Evolutionary conservation across 2,797 vertebrate genomes (phyloP).

Genomic region (Paratrypauchen microcephalus): DNA sequence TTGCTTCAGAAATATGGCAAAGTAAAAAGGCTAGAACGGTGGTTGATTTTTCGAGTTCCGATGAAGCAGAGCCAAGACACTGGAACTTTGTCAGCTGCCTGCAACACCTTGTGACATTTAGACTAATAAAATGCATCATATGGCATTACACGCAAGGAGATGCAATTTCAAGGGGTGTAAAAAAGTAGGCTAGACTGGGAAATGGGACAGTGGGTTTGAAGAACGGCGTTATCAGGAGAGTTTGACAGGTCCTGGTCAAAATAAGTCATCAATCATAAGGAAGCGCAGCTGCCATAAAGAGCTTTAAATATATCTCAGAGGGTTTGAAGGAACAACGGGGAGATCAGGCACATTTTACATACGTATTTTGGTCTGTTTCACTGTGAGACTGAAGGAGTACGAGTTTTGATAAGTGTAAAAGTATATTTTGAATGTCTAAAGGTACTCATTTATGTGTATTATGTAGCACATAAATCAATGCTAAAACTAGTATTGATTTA

Average conservation of each 20-base stretch:
- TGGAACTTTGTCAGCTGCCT: conserved; percentile 46
- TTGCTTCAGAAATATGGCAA: conserved; percentile 14
- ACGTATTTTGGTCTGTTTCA: background rate
- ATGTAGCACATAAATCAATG: no score
- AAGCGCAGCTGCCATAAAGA: conserved; percentile 14
- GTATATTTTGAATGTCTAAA: background rate
- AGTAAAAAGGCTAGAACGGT: conserved; percentile 26
- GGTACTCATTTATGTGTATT: no score
- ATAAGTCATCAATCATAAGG: conserved; percentile 32
- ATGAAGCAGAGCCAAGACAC: conserved; percentile 29
- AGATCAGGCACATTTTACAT: conserved; percentile 9
- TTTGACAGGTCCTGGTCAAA: conserved; percentile 34
- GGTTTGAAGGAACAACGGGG: conserved; percentile 22
- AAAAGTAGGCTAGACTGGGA: conserved; percentile 40
- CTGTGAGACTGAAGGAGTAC: background rate
- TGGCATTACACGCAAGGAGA: conserved; percentile 27
- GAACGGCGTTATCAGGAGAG: conserved; percentile 12
- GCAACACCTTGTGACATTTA: conserved; percentile 36
- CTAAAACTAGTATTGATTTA: no score
- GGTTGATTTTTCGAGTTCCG: conserved; percentile 17
- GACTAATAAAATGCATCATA: conserved; percentile 37
- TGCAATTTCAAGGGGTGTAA: conserved; percentile 23
- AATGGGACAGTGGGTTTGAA: conserved; percentile 16
- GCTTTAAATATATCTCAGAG: conserved; percentile 9
- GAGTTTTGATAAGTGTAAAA: conserved; percentile 7